Percentiles rank a stretch among this genome's conserved stretches.
Conservation (phyloP, 2,113 vertebrate genomes). For the Cervus canadensis region DNA sequence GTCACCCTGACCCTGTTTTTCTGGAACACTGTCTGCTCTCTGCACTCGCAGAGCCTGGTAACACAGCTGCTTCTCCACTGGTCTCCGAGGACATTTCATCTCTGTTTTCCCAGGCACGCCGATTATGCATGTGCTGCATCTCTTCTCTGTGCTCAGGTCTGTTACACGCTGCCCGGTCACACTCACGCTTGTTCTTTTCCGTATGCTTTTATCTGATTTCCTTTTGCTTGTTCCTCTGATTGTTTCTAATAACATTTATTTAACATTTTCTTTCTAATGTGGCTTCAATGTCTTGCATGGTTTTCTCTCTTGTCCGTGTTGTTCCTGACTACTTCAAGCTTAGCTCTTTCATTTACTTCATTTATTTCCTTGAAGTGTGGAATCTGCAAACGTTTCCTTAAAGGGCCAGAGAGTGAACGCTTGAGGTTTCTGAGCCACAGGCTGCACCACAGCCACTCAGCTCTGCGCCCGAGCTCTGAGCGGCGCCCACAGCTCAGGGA, state of each 20-base stretch:
- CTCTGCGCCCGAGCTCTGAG: neutral
- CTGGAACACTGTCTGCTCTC: neutral
- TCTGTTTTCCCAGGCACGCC: neutral
- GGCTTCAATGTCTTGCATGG: neutral
- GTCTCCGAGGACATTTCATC: neutral
- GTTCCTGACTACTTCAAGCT: neutral
- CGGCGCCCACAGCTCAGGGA: neutral
- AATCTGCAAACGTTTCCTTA: neutral
- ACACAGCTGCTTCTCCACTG: neutral
- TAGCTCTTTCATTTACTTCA: neutral
- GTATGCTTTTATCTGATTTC: neutral
- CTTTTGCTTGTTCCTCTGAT: neutral
- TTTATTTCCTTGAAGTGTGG: neutral
- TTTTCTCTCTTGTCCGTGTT: neutral
- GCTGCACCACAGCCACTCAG: neutral
- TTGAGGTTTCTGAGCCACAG: neutral
- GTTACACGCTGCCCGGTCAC: no score
- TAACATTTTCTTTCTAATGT: neutral
- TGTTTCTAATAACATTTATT: neutral
- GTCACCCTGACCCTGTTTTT: neutral
- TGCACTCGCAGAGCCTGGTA: neutral
- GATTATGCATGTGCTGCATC: neutral
- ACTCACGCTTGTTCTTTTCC: neutral
- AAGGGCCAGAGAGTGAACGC: neutral
- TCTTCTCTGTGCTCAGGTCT: neutral